Evolutionary conservation across 2,888 invertebrate species (phyloP), one percentile per base, ranked within the genome.

Genomic region (Isotomurus palustris): DNA sequence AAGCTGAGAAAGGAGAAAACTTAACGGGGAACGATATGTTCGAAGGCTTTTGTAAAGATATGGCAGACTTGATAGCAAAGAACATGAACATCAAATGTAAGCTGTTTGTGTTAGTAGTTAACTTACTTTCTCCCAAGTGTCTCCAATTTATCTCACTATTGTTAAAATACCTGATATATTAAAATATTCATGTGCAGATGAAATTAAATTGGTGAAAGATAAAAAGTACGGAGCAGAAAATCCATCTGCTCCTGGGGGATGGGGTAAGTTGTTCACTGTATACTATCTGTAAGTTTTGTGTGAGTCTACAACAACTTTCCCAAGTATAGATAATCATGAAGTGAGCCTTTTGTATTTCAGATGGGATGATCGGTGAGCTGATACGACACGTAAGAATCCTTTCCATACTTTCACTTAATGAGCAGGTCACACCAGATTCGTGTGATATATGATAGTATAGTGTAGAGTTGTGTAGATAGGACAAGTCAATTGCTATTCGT

Each of bases 201-300:
- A 89, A 75, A 78, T 95, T 60, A 82, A 85, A 63, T 80, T 91
- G 53, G 91, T 91, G 1, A 87, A 86, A 73, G 94, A 95, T 74
- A 85, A 85, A 21, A 84, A 84, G 73, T 92, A 91, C 73, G 91
- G 91, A 1, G 82, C 84, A 8, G 88, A 89, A 76, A 86, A 86
- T 75, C 79, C 84, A 29, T 81, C 84, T 54, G 82, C 83, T 2
- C 82, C 83, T 63, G 88, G 87, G 3, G 69, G 70, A 14, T 92
- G 91, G 89, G 88, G 91, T 52, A 85, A 91, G 80, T 84, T n/a
- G n/a, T n/a, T n/a, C n/a, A n/a, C n/a, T n/a, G n/a, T n/a, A n/a
- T n/a, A n/a, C n/a, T 92, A 22, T 27, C 5, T 51, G 12, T 41
- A 17, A 2, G 43, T 25, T 17, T 5, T 17, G 10, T 48, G 17